Percentiles rank a stretch among this genome's conserved stretches.
phyloP scores from a whole-genome alignment of 2,113 vertebrate genomes.

The Ceyx melanurus region DNA sequence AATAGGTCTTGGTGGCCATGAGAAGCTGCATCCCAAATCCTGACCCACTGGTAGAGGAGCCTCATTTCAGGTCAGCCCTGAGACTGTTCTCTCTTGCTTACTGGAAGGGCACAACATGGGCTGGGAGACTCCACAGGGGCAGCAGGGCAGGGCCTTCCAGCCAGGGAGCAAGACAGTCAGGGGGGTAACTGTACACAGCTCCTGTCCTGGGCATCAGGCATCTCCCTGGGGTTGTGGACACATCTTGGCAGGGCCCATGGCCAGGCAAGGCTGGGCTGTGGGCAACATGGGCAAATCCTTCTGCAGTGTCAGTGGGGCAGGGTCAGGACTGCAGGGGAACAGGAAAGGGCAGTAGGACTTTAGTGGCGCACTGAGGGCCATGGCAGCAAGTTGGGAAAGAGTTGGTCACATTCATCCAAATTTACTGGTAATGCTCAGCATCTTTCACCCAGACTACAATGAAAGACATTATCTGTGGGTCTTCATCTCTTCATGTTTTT shows the following conservation, averaged over 20 bases:
- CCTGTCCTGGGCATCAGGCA: not conserved
- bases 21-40: not conserved
- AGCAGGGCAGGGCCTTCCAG: not conserved
- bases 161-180: not conserved
- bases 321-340: too few relatives aligned
- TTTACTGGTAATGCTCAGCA: not conserved
- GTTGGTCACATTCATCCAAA: not conserved
- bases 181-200: not conserved
- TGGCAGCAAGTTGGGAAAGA: not conserved
- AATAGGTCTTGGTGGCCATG: not conserved
- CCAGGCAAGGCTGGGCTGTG: not conserved
- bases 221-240: not conserved
- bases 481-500: not conserved
- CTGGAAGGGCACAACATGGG: not conserved
- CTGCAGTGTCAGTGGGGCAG: not conserved
- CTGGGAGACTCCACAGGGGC: not conserved
- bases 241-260: not conserved
- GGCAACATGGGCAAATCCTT: accelerated
- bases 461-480: not conserved
- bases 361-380: not conserved
- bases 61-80: not conserved
- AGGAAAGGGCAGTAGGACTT: not conserved
- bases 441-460: not conserved
- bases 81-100: not conserved
- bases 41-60: accelerated